These are phyloP conservation scores for Stenchaetothrips biformis DNA, from an alignment of 2,888 invertebrate species.

Conservation along the genomic window DNA sequence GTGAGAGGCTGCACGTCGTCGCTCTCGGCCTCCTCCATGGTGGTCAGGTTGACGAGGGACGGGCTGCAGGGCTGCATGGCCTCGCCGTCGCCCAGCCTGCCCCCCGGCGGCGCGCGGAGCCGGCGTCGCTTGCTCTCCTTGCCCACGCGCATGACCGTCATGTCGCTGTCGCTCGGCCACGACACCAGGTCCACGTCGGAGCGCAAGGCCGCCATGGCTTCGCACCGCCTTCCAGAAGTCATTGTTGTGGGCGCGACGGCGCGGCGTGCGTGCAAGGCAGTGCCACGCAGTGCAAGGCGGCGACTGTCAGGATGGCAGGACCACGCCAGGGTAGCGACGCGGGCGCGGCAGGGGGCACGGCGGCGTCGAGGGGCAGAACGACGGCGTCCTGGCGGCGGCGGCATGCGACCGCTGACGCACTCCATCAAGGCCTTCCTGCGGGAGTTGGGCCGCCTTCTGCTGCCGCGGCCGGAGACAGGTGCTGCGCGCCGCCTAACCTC, in stretches of 20 bases:
- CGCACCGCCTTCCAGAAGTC: background rate
- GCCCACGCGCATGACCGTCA: background rate
- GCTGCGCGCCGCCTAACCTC: no score
- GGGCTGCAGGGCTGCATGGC: background rate
- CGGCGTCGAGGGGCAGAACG: background rate
- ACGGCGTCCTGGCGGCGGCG: no score
- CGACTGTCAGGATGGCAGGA: background rate
- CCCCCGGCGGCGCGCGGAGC: background rate
- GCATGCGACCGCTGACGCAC: no score
- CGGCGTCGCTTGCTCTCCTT: background rate
- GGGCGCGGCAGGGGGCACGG: background rate
- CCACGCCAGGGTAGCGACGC: background rate
- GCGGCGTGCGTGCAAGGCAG: background rate
- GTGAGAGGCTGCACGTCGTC: conserved; percentile 30
- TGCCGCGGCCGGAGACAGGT: no score
- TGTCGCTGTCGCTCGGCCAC: background rate
- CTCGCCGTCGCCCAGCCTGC: background rate
- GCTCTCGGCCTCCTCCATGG: background rate
- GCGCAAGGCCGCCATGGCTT: background rate
- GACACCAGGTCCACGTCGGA: background rate
- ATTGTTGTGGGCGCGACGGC: background rate
- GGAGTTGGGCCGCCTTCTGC: no score
- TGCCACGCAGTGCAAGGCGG: background rate
- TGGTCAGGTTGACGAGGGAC: conserved; percentile 15
- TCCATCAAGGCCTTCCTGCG: no score